These are phyloP conservation scores for Pithys albifrons DNA, from an alignment of 2,113 vertebrate species.

Conservation along the genomic window DNA sequence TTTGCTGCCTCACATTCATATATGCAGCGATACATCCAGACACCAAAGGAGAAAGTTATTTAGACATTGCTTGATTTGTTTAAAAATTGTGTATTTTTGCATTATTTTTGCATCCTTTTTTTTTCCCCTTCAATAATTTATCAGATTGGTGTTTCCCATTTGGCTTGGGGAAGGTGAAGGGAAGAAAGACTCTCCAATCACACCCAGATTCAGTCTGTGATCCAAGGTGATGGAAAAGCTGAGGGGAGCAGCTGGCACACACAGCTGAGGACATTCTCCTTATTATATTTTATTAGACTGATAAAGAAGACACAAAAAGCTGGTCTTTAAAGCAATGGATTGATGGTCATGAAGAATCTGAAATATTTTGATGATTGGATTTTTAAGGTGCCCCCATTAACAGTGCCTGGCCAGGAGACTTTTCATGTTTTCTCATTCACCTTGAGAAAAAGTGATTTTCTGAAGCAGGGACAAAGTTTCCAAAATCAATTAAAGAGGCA, in stretches of 20 bases:
- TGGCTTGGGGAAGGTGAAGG: neutral
- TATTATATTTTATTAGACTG: neutral
- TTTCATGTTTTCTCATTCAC: neutral
- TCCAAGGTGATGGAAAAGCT: neutral
- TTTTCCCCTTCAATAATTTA: neutral
- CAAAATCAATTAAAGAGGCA: slow-evolving; percentile 15
- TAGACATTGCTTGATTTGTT: neutral
- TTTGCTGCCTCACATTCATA: neutral
- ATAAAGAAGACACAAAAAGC: neutral
- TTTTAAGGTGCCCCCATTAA: neutral
- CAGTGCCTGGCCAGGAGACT: neutral
- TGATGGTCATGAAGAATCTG: neutral
- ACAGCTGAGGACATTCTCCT: neutral
- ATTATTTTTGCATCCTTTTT: neutral
- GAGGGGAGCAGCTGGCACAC: neutral
- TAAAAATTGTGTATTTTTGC: neutral
- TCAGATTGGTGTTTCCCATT: neutral
- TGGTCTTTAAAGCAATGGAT: neutral
- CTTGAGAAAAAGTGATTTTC: slow-evolving; percentile 2
- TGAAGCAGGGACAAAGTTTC: neutral
- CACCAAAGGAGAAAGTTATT: neutral
- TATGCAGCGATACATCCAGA: neutral
- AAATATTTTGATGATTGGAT: neutral
- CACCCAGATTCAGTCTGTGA: neutral
- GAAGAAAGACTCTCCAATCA: neutral